Evolutionary conservation across 2,113 vertebrate species (phyloP).

Genomic region (Phalacrocorax aristotelis): DNA sequence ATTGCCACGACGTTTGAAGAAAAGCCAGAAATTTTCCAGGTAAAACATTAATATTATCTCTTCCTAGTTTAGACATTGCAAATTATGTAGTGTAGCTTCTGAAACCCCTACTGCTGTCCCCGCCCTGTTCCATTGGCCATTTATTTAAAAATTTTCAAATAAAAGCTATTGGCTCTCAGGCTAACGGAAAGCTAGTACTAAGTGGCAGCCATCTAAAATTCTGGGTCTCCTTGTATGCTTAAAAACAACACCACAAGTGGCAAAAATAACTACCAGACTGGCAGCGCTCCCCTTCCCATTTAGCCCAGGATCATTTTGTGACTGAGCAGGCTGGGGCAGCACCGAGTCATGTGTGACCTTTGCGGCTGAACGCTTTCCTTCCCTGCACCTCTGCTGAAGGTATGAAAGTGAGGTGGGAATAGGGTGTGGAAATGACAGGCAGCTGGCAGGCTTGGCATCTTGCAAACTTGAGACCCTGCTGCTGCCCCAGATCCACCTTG

Average conservation of each 20-base stretch:
- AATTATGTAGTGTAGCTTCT: neutral
- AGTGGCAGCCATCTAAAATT: neutral
- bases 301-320: neutral
- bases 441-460: neutral
- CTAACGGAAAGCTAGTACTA: neutral
- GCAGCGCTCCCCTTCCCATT: neutral
- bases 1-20: slow-evolving; percentile 85
- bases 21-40: slow-evolving; percentile 86
- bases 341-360: neutral
- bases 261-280: neutral
- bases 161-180: neutral
- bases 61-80: neutral
- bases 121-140: neutral
- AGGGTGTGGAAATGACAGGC: neutral
- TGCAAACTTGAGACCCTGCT: neutral
- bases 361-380: neutral
- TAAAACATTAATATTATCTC: slow-evolving; percentile 65
- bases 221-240: neutral
- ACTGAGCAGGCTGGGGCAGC: neutral
- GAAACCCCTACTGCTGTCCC: neutral
- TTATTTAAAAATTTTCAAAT: neutral
- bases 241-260: neutral
- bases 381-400: neutral
- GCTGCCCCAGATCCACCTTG: neutral
- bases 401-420: neutral